Evolutionary conservation across 2,797 vertebrate genomes (phyloP).

Genomic region (Ctenosaura bakeri): DNA sequence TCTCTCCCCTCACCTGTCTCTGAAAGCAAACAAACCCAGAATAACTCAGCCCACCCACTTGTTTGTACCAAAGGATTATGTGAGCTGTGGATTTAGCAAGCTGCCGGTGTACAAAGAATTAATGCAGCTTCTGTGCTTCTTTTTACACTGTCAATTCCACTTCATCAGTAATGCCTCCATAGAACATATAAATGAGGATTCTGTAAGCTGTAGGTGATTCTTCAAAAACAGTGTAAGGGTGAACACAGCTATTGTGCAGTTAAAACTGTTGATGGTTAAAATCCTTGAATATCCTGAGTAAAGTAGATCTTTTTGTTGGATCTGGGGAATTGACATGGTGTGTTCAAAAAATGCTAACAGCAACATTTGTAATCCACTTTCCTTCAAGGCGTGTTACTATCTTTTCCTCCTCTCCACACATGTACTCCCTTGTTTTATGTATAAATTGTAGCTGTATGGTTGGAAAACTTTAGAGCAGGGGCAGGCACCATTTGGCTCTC

Average conservation of each 20-base stretch:
- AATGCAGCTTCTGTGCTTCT: background rate
- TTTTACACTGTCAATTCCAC: background rate
- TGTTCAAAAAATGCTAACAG: background rate
- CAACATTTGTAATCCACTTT: background rate
- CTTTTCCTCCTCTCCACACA: background rate
- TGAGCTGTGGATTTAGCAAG: background rate
- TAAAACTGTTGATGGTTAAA: background rate
- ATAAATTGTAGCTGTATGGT: background rate
- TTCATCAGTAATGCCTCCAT: background rate
- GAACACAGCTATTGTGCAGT: background rate
- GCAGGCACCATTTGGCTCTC: too few species aligned
- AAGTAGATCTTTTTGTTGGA: background rate
- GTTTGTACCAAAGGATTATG: background rate
- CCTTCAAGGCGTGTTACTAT: background rate
- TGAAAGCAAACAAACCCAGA: constrained; percentile 2
- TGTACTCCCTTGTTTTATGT: background rate
- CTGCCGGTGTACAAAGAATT: background rate
- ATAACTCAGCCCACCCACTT: background rate
- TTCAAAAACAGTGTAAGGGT: background rate
- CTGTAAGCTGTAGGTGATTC: background rate
- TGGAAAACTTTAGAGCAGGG: background rate
- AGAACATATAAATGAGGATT: constrained; percentile 3
- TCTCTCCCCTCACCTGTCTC: background rate
- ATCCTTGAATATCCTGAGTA: background rate
- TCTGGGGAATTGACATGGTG: background rate